Conservation (phyloP, 1,140 invertebrate species). For the Rhizoglyphus robini region DNA sequence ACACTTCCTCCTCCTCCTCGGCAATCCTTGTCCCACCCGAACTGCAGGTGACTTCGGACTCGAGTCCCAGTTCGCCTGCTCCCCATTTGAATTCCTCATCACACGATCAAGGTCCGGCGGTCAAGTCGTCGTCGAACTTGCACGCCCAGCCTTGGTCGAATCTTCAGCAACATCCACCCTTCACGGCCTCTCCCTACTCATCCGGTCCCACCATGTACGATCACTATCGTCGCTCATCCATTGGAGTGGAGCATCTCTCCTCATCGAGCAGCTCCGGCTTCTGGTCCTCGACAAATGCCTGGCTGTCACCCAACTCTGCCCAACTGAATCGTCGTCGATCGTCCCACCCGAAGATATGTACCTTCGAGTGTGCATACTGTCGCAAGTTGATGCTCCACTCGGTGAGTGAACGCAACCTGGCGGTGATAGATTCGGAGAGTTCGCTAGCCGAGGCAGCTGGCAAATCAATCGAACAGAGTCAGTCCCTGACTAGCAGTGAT, state of each 20-base stretch:
- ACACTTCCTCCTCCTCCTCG: too few species aligned
- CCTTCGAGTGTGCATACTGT: conserved; percentile 12
- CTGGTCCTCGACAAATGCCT: neutral
- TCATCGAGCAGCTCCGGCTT: neutral
- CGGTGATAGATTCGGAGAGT: neutral
- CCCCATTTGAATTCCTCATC: too few species aligned
- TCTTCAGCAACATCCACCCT: too few species aligned
- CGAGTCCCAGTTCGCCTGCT: too few species aligned
- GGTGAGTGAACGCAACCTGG: conserved; percentile 1
- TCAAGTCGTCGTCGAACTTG: too few species aligned
- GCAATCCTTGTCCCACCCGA: too few species aligned
- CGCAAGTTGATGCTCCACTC: conserved; percentile 7
- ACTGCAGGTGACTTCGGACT: too few species aligned
- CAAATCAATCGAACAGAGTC: neutral
- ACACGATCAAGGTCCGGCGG: too few species aligned
- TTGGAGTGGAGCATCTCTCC: conserved; percentile 5
- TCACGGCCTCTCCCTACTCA: too few species aligned
- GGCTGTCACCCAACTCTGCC: neutral
- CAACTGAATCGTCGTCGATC: neutral
- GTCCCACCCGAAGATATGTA: conserved; percentile 11
- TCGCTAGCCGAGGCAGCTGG: neutral
- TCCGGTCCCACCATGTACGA: neutral
- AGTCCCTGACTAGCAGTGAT: neutral
- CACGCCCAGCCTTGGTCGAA: too few species aligned
- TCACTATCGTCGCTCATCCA: conserved; percentile 11